phyloP scores from a whole-genome alignment of 2,113 vertebrate genomes.

The Toxostoma redivivum region DNA sequence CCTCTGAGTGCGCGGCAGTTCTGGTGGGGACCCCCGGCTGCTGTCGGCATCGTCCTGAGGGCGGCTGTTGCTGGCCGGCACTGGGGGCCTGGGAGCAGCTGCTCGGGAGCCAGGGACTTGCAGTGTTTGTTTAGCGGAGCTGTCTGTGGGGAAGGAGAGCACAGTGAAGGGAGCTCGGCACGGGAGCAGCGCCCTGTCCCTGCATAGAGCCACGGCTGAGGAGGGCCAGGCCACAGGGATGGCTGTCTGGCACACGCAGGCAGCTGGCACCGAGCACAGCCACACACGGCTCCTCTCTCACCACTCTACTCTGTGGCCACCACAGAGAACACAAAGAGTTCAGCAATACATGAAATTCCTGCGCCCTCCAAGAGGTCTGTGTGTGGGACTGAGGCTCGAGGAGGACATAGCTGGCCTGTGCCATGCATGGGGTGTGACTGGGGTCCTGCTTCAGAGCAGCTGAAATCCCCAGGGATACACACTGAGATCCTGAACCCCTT shows the following conservation, averaged over 20 bases:
- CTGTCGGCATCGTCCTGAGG: constrained; percentile 80
- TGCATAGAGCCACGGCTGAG: not conserved
- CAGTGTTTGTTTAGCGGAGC: constrained; percentile 77
- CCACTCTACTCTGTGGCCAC: not conserved
- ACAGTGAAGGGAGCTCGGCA: not conserved
- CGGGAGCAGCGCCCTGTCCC: not conserved
- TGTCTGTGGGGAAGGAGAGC: constrained; percentile 68
- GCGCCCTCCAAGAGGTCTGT: not conserved
- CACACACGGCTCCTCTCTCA: not conserved
- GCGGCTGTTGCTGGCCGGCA: constrained; percentile 43
- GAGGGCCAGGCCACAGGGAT: not conserved
- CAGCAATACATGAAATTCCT: not conserved
- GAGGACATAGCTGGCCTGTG: not conserved
- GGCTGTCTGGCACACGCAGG: not conserved
- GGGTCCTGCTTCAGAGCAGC: not conserved
- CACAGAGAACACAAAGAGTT: not conserved
- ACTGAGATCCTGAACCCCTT: not conserved
- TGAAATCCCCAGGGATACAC: not conserved
- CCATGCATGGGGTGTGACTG: not conserved
- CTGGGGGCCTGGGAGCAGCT: constrained; percentile 80
- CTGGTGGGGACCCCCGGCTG: constrained; percentile 74
- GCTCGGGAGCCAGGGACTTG: constrained; percentile 80
- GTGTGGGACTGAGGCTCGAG: not conserved
- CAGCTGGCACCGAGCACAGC: not conserved
- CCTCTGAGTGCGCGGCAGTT: constrained; percentile 82